Percentiles rank a stretch among this genome's conserved stretches.
These are phyloP conservation scores for Drosophila leonis DNA, from an alignment of 2,888 invertebrate genomes.

Conservation along the genomic window DNA sequence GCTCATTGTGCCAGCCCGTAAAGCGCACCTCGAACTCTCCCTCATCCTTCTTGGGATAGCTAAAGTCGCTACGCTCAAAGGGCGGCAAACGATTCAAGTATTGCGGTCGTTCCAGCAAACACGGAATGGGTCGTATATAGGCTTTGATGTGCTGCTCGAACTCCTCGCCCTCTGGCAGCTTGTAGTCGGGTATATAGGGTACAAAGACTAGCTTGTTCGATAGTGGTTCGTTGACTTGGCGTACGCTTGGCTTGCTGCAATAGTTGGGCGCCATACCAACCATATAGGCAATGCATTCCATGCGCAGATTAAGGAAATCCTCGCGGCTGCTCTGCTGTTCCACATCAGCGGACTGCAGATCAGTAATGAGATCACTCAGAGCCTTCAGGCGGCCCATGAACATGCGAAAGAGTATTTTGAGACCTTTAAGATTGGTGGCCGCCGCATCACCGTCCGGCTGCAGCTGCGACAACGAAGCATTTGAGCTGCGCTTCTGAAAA, in stretches of 20 bases:
- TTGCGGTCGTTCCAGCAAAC: constrained; percentile 81
- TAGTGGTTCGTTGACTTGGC: constrained; percentile 40
- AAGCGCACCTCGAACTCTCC: constrained; percentile 82
- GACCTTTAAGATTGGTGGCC: constrained; percentile 85
- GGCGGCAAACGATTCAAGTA: constrained; percentile 84
- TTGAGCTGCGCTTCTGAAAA: constrained; percentile 77
- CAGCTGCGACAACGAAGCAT: constrained; percentile 68
- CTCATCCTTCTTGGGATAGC: constrained; percentile 81
- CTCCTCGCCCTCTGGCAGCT: constrained; percentile 68
- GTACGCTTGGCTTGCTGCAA: constrained; percentile 61
- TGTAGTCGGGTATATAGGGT: constrained; percentile 84
- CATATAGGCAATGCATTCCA: constrained; percentile 83
- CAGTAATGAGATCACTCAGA: constrained; percentile 80
- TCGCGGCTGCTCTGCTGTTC: constrained; percentile 77
- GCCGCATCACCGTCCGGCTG: constrained; percentile 63
- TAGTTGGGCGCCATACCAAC: constrained; percentile 68
- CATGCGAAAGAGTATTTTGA: constrained; percentile 88
- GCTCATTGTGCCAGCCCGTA: constrained; percentile 82
- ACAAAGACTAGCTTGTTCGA: constrained; percentile 68
- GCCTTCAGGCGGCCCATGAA: constrained; percentile 87
- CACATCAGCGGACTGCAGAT: constrained; percentile 78
- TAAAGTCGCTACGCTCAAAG: constrained; percentile 81
- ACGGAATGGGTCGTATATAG: constrained; percentile 83
- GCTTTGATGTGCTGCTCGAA: constrained; percentile 71
- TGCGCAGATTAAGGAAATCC: constrained; percentile 80